phyloP scores from a whole-genome alignment of 2,113 vertebrate species.

The Craseonycteris thonglongyai region DNA sequence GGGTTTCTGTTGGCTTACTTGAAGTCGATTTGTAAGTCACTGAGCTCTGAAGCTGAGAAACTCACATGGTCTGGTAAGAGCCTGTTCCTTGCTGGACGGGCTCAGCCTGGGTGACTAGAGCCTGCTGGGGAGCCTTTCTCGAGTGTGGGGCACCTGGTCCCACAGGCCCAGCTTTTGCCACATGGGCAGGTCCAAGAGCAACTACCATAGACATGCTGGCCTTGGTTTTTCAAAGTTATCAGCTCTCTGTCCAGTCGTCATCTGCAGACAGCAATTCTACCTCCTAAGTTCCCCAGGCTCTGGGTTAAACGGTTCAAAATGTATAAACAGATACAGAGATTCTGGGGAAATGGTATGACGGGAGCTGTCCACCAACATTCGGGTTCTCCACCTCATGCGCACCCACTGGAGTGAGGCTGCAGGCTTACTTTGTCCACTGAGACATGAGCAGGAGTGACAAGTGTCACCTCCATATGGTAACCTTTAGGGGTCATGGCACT shows the following conservation, averaged over 20 bases:
- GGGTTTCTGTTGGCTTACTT: neutral
- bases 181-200: neutral
- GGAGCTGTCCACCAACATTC: no score
- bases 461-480: fast-evolving
- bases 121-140: no score
- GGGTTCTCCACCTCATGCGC: neutral
- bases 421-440: neutral
- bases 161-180: neutral
- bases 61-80: no score
- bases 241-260: neutral
- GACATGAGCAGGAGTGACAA: neutral
- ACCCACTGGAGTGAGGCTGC: neutral
- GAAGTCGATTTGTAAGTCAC: neutral
- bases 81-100: neutral
- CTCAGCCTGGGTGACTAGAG: no score
- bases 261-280: neutral
- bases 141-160: neutral
- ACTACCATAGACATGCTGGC: no score
- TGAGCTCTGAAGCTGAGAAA: neutral
- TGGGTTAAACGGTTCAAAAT: neutral
- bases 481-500: neutral
- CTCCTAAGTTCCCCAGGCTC: neutral
- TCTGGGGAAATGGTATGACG: neutral
- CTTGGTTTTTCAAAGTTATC: neutral
- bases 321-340: neutral